Conservation (phyloP, 2,797 vertebrate genomes). For the Anabas testudineus region DNA sequence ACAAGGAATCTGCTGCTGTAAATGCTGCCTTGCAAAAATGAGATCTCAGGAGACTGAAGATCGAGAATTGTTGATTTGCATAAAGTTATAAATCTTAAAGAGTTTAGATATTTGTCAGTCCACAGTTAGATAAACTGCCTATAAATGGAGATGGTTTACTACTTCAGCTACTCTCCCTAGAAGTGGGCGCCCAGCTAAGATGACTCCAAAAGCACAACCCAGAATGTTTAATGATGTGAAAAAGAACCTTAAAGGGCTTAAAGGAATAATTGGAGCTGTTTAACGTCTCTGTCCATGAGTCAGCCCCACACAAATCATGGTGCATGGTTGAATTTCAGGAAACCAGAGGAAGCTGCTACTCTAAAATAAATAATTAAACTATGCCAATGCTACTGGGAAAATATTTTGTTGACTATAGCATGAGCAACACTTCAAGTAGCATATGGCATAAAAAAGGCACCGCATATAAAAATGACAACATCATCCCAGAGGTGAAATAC, state of each 20-base stretch:
- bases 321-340: neutral
- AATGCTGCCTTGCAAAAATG: neutral
- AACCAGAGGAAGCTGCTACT: neutral
- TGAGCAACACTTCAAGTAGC: neutral
- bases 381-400: neutral
- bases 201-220: neutral
- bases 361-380: neutral
- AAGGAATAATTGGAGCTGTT: neutral
- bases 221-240: neutral
- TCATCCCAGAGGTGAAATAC: neutral
- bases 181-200: neutral
- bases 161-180: neutral
- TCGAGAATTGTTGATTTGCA: neutral
- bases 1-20: neutral
- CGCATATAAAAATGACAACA: neutral
- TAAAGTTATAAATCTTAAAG: neutral
- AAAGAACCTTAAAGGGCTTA: neutral
- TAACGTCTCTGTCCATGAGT: neutral
- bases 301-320: neutral
- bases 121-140: neutral
- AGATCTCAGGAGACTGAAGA: neutral
- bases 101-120: neutral
- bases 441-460: neutral
- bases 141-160: neutral
- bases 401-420: neutral